A percentile compares a stretch with the other conserved stretches of the same genome.
Conservation (phyloP, 2,113 vertebrate genomes). For the cat (Felis catus) region F.catus_Fca126_mat1.0 CM031420.1:1782001-1782500, state of each 20-base stretch:
- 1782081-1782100: not conserved
- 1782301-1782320: too few species aligned
- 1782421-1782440: accelerated
- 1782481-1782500: not conserved
- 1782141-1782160: not conserved
- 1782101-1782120: not conserved
- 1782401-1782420: not conserved
- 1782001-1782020: not conserved
- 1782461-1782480: not conserved
- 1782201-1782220: too few species aligned
- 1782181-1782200: not conserved
- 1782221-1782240: not conserved
- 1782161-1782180: not conserved
- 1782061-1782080: not conserved
- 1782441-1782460: too few species aligned
- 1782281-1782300: not conserved
- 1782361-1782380: not conserved
- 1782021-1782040: not conserved
- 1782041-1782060: not conserved
- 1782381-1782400: not conserved
- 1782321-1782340: accelerated
- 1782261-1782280: not conserved
- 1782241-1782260: accelerated
- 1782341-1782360: not conserved
- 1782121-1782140: not conserved